Evolutionary conservation across 2,113 vertebrate genomes (phyloP), one percentile per base, ranked within the genome.

Genomic region (Gavialis gangeticus): DNA sequence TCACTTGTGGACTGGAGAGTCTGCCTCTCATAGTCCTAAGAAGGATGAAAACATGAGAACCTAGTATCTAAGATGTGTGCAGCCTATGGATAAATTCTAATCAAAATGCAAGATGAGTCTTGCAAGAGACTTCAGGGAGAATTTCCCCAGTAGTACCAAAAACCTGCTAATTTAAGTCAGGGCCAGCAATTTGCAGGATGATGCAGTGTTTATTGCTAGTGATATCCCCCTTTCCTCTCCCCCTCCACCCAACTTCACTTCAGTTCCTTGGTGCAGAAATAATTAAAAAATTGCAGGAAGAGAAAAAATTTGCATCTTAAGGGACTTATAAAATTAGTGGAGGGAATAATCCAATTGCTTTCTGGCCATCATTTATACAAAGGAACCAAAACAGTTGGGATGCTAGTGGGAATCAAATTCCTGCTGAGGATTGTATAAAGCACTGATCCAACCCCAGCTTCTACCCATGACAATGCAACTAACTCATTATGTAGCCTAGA

Each of bases 311-410:
- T 67, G 28, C n/a, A 67, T 67, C n/a, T n/a, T 67, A n/a, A n/a
- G 16, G 8, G 28, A 17, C 28, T 67, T 67, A 21, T 59, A 46
- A 66, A 85, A 83, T 37, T 34, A 66, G 67, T 4, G 30, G 67
- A 67, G 24, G 25, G 30, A 17, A 16, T 85, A 83, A 79, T 13
- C 14, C 82, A 54, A 1, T 25, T 59, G 3, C 37, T 82, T 79
- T 19, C 75, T 62, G 55, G 63, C 63, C 24, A 82, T 30, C 12
- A 73, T 54, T 46, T 25, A 22, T 55, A 67, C 34, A 34, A 34
- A 34, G 9, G 85, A 94, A 80, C 25, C 88, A 90, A 71, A 25
- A 64, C 18, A 89, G 89, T 19, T 75, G 58, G n/a, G 79, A 64
- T 58, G 27, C 12, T 76, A 89, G 59, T 12, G 27, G 64, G 7